Evolutionary conservation across 2,797 vertebrate species (phyloP).

Genomic region (Perodicticus potto): DNA sequence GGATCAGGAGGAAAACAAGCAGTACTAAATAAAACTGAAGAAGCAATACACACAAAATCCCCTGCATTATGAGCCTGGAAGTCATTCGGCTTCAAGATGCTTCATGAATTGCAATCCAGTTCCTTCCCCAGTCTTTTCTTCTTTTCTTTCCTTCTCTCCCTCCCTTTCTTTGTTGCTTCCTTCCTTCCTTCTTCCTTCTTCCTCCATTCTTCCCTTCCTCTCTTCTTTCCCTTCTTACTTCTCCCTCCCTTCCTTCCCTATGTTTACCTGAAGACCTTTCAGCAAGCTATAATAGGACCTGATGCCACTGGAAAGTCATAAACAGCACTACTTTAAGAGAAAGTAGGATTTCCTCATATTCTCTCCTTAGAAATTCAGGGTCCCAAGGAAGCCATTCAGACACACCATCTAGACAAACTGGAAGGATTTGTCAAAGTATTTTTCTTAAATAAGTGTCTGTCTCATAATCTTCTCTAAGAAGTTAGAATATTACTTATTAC

Average conservation of each 20-base stretch:
- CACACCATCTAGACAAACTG: neutral
- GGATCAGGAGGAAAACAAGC: slow-evolving; percentile 30
- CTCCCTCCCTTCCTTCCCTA: neutral
- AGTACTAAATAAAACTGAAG: slow-evolving; percentile 60
- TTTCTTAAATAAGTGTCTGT: slow-evolving; percentile 49
- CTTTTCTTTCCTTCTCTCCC: neutral
- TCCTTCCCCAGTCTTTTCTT: neutral
- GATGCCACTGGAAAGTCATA: slow-evolving; percentile 14
- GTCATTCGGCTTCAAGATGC: neutral
- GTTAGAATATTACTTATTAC: slow-evolving; percentile 5
- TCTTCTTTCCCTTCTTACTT: no score
- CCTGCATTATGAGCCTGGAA: neutral
- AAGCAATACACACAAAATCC: neutral
- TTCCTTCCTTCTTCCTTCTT: neutral
- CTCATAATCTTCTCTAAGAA: slow-evolving; percentile 34
- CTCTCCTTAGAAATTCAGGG: neutral
- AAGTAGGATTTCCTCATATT: slow-evolving; percentile 29
- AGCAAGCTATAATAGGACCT: slow-evolving; percentile 7
- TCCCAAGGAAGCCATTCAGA: neutral
- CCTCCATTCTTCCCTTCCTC: neutral
- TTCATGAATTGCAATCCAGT: slow-evolving; percentile 18
- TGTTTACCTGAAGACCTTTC: slow-evolving; percentile 23
- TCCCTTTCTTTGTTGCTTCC: neutral
- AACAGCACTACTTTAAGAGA: slow-evolving; percentile 32
- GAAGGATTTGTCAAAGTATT: slow-evolving; percentile 52